These are phyloP conservation scores for Passer domesticus DNA, from an alignment of 2,113 vertebrate genomes.

Conservation along the genomic window DNA sequence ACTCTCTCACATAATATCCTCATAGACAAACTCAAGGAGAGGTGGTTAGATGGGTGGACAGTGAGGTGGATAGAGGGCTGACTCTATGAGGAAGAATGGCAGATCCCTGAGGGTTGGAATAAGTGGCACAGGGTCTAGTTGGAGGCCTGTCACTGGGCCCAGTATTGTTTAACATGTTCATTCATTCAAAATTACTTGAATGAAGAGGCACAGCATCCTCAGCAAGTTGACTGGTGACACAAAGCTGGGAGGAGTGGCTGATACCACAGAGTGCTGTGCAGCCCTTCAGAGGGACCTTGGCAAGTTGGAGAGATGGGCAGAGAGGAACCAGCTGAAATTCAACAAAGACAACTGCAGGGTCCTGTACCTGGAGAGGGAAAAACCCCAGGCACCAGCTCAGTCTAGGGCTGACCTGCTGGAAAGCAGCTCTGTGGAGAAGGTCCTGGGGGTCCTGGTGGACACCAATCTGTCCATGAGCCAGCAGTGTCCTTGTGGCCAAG, in stretches of 20 bases:
- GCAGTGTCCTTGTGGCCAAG: not conserved
- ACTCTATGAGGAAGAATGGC: not conserved
- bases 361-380: not conserved
- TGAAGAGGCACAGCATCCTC: not conserved
- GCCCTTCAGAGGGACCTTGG: not conserved
- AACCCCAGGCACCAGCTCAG: not conserved
- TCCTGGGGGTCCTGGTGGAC: fast-evolving
- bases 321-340: not conserved
- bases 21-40: not conserved
- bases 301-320: not conserved
- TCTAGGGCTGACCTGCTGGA: not conserved
- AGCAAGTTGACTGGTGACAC: not conserved
- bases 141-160: not conserved
- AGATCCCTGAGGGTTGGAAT: not conserved
- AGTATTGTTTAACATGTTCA: not conserved
- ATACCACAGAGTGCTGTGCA: not conserved
- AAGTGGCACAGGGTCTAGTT: not conserved
- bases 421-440: not conserved
- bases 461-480: not conserved
- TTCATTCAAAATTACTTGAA: not conserved
- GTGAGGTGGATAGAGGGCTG: not conserved
- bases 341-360: not conserved
- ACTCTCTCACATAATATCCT: not conserved
- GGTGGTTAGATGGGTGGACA: not conserved
- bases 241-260: fast-evolving